Base-by-base conservation (phyloP, 2,113 vertebrate genomes). In the Phylloscopus whistleri region DNA sequence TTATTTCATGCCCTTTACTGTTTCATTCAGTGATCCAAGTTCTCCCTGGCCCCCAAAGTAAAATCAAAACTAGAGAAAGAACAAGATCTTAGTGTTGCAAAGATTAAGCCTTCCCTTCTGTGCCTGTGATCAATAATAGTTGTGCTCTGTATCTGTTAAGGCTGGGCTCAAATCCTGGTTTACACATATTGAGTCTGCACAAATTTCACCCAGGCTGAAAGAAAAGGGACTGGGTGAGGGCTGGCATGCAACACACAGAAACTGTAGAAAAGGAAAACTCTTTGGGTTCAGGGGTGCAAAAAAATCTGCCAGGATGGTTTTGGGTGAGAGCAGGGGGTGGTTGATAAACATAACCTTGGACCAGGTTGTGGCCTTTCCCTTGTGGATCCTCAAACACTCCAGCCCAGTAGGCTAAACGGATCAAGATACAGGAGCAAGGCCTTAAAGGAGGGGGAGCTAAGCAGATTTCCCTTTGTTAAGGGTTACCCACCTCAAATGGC, bases 11-110 rank as follows among this genome's bases (percentile, higher is more conserved):
- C 6, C 20, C 12, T 81, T 87, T 58, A 55, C 46, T 12, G 13
- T 62, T 91, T 83, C 41, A 56, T 88, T 89, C 31, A 69, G 11
- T n/a, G 17, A 66, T 62, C 10, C 31, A 86, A 48, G 11, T 18
- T 85, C 4, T 8, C 6, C 4, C 7, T 2, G 8, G 4, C 16
- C 2, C 3, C 22, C 1, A 4, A 51, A 87, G 17, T 27, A 72
- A 92, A 82, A 63, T 4, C 49, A 52, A 93, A 92, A 41, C 24
- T 46, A 35, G 63, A 67, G 55, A 81, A 44, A 69, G 3, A 69
- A 76, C 19, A 62, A 53, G 33, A 12, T 26, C 18, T 46, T 43
- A 56, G 27, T 17, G 9, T 63, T 59, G 35, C 16, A n/a, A 78
- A 85, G 1, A 1, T 83, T 56, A 93, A 88, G 30, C 7, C 31